Base-by-base conservation (phyloP, 2,888 invertebrate species). In the Diaprepes abbreviatus region DNA sequence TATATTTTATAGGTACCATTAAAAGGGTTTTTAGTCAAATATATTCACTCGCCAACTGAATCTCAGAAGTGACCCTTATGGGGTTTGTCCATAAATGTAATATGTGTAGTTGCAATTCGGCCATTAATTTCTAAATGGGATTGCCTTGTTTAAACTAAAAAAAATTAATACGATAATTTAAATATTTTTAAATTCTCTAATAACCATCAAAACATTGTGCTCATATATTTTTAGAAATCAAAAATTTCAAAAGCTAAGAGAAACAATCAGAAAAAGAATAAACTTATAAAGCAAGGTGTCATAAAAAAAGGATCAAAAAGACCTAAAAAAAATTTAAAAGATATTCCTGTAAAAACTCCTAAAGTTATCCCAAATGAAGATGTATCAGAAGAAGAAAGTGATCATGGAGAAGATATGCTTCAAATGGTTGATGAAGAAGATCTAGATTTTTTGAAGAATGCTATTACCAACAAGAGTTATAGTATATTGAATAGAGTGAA, bases 361-460 rank as follows among this genome's bases (percentile, higher is more conserved):
- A 72, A 73, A 64, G 36, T 60, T 45, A 14, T 19, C 24, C 21
- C 38, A 7, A 66, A 69, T 6, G 72, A 73, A 63, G 62, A 66
- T 35, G 72, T 78, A 40, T 79, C 79, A 14, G 83, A 83, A 45
- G 85, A 85, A 63, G 86, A 85, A 73, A 86, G 85, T 74, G 86
- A 87, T 74, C 80, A 86, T 78, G 86, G 86, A 7, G 86, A 87
- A 71, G 87, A 87, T 77, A 82, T 88, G 79, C 77, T 88, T 70
- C 83, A 84, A 59, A 89, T 88, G 88, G 84, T 89, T 35, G 88
- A 89, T 31, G 78, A 85, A 62, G 88, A 88, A 31, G 89, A 89
- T 77, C 73, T 89, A 38, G 80, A 82, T 35, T 88, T 87, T 74
- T 76, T 89, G 21, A 84, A 85, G 74, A 78, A 83, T 54, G 85